phyloP scores from a whole-genome alignment of 2,888 invertebrate genomes.

The Steinernema hermaphroditum region DNA sequence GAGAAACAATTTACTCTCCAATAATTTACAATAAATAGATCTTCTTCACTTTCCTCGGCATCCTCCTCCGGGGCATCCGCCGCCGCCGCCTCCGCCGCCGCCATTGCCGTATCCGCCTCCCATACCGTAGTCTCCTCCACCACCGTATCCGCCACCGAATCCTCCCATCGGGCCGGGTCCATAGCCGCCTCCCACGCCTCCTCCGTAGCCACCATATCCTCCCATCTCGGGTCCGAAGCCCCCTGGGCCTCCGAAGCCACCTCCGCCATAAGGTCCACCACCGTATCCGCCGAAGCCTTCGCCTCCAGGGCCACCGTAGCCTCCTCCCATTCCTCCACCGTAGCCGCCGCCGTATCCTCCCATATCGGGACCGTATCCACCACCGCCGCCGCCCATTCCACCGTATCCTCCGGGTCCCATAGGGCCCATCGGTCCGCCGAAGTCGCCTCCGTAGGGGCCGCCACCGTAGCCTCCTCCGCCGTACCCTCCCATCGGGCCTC shows the following conservation, averaged over 20 bases:
- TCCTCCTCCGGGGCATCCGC: conserved; percentile 20
- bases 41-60: conserved; percentile 10
- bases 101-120: conserved; percentile 16
- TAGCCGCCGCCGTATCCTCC: conserved; percentile 8
- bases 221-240: conserved; percentile 11
- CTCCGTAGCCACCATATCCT: conserved; percentile 21
- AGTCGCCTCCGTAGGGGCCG: conserved; percentile 3
- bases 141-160: conserved; percentile 3
- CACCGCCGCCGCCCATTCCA: conserved; percentile 1
- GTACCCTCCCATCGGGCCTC: conserved; percentile 14
- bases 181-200: neutral
- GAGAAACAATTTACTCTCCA: neutral
- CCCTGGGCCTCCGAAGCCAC: conserved; percentile 2
- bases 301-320: neutral
- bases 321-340: conserved; percentile 17
- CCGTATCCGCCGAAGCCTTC: neutral
- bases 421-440: neutral
- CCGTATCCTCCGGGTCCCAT: conserved; percentile 19
- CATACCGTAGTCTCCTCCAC: neutral
- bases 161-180: neutral
- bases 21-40: conserved; percentile 28
- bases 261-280: neutral
- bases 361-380: conserved; percentile 14
- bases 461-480: neutral
- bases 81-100: conserved; percentile 12